These are phyloP conservation scores for Seira musarum DNA, from an alignment of 2,888 invertebrate species.

Conservation along the genomic window DNA sequence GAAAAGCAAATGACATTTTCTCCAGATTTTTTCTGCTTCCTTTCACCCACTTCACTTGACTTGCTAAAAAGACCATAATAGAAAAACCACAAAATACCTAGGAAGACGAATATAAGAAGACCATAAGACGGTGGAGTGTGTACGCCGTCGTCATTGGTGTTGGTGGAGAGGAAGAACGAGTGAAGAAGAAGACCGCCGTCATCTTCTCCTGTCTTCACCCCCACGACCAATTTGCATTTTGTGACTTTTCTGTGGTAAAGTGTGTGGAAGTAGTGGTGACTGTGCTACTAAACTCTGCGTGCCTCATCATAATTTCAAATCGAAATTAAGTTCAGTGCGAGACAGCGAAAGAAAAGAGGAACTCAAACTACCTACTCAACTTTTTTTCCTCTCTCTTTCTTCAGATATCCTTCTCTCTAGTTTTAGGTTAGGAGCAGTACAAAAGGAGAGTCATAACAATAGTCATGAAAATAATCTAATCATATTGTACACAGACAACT, in stretches of 20 bases:
- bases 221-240: slow-evolving; percentile 23
- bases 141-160: too few relatives aligned
- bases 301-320: slow-evolving; percentile 21
- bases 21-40: slow-evolving; percentile 8
- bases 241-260: not conserved
- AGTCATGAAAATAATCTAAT: slow-evolving; percentile 40
- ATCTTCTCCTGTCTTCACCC: not conserved
- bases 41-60: not conserved
- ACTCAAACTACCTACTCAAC: too few relatives aligned
- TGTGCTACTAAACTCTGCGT: not conserved
- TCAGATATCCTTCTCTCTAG: not conserved
- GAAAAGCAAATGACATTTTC: slow-evolving; percentile 22
- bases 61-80: not conserved
- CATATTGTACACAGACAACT: slow-evolving; percentile 9
- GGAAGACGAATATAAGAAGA: not conserved
- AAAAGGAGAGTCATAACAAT: slow-evolving; percentile 30
- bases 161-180: not conserved
- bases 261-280: not conserved
- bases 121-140: not conserved
- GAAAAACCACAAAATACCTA: not conserved
- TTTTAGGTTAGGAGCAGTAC: not conserved
- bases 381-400: too few relatives aligned
- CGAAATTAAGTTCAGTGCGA: slow-evolving; percentile 20
- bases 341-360: not conserved
- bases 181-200: not conserved